A percentile compares a stretch with the other conserved stretches of the same genome.
phyloP scores from a whole-genome alignment of 2,113 vertebrate species.

The Laterallus jamaicensis region DNA sequence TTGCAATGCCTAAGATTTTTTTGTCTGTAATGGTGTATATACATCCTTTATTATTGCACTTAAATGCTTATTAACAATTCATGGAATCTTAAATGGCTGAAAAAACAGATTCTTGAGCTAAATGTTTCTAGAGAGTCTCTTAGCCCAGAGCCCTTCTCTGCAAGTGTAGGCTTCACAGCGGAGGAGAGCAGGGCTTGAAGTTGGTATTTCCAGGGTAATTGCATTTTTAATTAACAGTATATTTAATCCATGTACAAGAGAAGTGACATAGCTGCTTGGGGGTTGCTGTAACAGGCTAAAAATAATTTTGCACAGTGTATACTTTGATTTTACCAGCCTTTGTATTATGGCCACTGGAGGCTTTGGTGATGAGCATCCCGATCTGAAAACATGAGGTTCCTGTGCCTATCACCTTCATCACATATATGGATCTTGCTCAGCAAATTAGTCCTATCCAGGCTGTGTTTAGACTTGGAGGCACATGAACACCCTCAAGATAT shows the following conservation, averaged over 20 bases:
- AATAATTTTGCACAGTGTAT: background rate
- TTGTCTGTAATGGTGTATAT: background rate
- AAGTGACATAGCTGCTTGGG: background rate
- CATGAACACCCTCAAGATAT: background rate
- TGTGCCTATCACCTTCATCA: accelerated
- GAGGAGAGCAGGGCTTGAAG: background rate
- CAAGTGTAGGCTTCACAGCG: background rate
- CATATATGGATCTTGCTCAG: accelerated
- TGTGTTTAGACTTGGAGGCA: background rate
- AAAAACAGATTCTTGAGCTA: constrained; percentile 28
- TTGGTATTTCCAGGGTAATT: background rate
- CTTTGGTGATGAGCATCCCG: background rate
- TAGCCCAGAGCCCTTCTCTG: background rate
- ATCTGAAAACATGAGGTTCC: background rate
- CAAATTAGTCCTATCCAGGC: background rate
- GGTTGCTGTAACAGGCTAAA: background rate
- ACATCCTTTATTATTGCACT: constrained; percentile 37
- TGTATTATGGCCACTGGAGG: background rate
- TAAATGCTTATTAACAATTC: constrained; percentile 63
- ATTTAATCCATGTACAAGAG: constrained; percentile 37
- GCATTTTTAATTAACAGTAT: constrained; percentile 29
- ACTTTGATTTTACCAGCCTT: background rate
- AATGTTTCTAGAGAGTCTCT: constrained; percentile 1
- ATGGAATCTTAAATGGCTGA: constrained; percentile 21
- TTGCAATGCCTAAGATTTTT: background rate